Evolutionary conservation across 2,797 vertebrate species (phyloP).

Genomic region (Periophthalmus magnuspinnatus): DNA sequence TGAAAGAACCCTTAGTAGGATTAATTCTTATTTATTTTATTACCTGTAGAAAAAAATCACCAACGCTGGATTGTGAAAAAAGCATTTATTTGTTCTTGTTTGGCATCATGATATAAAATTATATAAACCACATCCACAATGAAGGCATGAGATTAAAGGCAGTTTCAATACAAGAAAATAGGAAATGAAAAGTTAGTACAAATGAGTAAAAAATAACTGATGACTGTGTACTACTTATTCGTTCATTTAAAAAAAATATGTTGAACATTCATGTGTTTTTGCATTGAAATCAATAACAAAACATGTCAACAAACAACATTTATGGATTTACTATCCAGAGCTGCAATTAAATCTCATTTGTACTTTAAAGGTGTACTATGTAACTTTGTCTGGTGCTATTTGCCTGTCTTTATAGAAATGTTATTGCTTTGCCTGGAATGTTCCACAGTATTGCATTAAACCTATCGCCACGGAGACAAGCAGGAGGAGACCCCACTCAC

Average conservation of each 20-base stretch:
- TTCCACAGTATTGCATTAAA: no score
- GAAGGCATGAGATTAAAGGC: slow-evolving; percentile 38
- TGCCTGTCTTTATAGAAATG: no score
- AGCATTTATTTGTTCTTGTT: slow-evolving; percentile 49
- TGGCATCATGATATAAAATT: slow-evolving; percentile 45
- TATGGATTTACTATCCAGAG: no score
- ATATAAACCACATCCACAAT: slow-evolving; percentile 40
- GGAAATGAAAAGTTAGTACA: slow-evolving; percentile 41
- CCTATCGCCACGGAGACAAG: no score
- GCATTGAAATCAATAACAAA: background rate
- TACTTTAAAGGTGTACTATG: no score
- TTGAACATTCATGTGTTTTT: background rate
- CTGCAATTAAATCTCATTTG: no score
- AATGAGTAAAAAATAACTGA: slow-evolving; percentile 4
- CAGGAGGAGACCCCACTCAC: no score
- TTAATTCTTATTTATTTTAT: no score
- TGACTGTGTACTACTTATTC: background rate
- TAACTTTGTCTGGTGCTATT: no score
- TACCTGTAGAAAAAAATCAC: background rate
- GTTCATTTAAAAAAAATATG: background rate
- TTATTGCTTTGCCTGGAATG: no score
- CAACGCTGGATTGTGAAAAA: slow-evolving; percentile 20
- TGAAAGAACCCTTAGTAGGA: no score
- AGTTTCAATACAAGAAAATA: slow-evolving; percentile 30
- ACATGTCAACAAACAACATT: background rate